Conservation (phyloP, 1,140 invertebrate species). For the Branchinecta lynchi region DNA sequence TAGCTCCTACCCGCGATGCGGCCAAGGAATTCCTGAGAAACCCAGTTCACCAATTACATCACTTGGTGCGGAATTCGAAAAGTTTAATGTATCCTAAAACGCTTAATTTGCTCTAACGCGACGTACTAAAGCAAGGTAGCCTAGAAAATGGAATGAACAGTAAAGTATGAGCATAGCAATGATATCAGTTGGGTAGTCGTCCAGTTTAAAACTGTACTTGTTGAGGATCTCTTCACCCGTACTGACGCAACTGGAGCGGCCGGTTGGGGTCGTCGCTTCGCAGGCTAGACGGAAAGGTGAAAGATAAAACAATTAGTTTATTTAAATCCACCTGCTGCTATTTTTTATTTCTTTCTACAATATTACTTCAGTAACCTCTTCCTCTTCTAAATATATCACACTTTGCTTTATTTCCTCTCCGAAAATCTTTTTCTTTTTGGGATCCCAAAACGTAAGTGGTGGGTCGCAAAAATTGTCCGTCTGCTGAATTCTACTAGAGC, state of each 20-base stretch:
- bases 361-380: no score
- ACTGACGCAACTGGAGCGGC: conserved; percentile 42
- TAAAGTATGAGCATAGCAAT: conserved; percentile 46
- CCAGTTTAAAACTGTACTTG: conserved; percentile 48
- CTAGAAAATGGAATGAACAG: conserved; percentile 48
- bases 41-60: no score
- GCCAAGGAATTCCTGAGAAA: no score
- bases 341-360: conserved; percentile 20
- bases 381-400: conserved; percentile 18
- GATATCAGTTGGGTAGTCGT: conserved; percentile 47
- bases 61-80: no score
- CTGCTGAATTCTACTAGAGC: no score
- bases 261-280: conserved; percentile 35
- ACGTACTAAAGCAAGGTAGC: conserved; percentile 42
- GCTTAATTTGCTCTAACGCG: conserved; percentile 8
- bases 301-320: conserved; percentile 22
- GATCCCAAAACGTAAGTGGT: no score
- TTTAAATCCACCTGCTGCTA: conserved; percentile 21
- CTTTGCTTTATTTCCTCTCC: background rate
- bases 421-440: no score
- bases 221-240: conserved; percentile 52
- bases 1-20: no score
- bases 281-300: conserved; percentile 41
- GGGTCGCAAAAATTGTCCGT: no score
- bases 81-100: no score